Base-by-base conservation (phyloP, 2,888 invertebrate genomes). In the Ormia ochracea region DNA sequence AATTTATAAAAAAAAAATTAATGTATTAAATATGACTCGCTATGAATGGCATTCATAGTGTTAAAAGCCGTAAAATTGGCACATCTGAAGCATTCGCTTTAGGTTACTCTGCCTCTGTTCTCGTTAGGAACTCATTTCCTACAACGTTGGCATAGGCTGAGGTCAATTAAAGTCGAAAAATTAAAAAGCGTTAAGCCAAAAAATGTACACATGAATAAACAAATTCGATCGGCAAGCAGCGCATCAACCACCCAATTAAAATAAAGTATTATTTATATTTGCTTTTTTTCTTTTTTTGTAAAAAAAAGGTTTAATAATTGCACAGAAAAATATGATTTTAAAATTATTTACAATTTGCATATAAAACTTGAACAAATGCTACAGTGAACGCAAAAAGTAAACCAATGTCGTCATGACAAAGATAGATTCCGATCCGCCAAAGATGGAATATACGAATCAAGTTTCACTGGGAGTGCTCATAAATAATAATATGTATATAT, bases 161-260 rank as follows among this genome's bases (percentile, higher is more conserved):
- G 76, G 76, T 73, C 72, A 80, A 76, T 76, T 72, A 68, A 68
- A 68, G 48, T 23, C 28, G 31, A 12, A 72, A 43, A 33, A 43
- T 52, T 61, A 23, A 43, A 43, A 26, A 14, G 23, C 61, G 23
- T 45, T 45, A 68, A 56, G 50, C 19, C 28, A 45, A 61, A 69
- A 28, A 7, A 38, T 63, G 54, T 48, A 48, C 41, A 65, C 63
- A 70, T 58, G 69, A 76, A 69, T 63, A 48, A 48, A 50, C 41
- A 69, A 76, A 56, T 63, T 54, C 54, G 54, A 69, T n/a, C n/a
- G n/a, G 48, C 69, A 6, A 21, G 3, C 33, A 45, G 38, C 36
- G 26, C 23, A 59, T 48, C 70, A 36, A 50, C 19, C 33, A 28
- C 23, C 23, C 43, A 61, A 52, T 38, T 36, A 14, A 10, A 52